These are phyloP conservation scores for Solenopsis invicta DNA, from an alignment of 1,140 invertebrate species.

Conservation along the genomic window DNA sequence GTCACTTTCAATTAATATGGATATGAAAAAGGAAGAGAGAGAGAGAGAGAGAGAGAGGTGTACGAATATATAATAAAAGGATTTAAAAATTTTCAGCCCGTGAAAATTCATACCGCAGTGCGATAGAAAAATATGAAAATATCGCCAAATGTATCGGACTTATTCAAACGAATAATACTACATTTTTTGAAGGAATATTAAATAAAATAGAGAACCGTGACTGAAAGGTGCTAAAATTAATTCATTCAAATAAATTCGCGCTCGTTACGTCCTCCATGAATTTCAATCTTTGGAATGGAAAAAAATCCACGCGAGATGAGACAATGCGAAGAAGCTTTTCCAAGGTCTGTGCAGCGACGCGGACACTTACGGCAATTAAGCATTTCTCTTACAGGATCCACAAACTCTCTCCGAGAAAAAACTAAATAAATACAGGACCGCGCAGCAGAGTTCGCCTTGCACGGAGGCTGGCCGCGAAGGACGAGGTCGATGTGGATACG, in stretches of 20 bases:
- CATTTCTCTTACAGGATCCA: slow-evolving; percentile 68
- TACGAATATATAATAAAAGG: slow-evolving; percentile 23
- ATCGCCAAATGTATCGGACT: slow-evolving; percentile 27
- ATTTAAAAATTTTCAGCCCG: slow-evolving; percentile 24
- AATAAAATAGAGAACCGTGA: slow-evolving; percentile 5
- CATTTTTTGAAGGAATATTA: slow-evolving; percentile 20
- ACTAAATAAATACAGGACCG: slow-evolving; percentile 76
- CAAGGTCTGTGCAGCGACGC: slow-evolving; percentile 60
- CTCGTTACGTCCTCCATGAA: background rate
- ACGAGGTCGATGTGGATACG: slow-evolving; percentile 61
- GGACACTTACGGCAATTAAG: slow-evolving; percentile 76
- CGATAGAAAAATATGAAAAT: slow-evolving; percentile 33
- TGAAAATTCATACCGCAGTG: slow-evolving; percentile 25
- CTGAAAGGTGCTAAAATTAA: slow-evolving; percentile 18
- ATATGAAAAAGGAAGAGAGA: slow-evolving; percentile 24
- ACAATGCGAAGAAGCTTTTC: slow-evolving; percentile 52
- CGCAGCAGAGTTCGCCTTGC: slow-evolving; percentile 16
- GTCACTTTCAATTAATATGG: slow-evolving; percentile 46
- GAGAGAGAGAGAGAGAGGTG: background rate
- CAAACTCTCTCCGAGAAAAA: slow-evolving; percentile 71
- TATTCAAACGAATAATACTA: slow-evolving; percentile 44
- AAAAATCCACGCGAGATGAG: slow-evolving; percentile 49
- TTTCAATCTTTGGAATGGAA: slow-evolving; percentile 12
- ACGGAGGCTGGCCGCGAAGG: slow-evolving; percentile 53
- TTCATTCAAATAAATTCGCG: slow-evolving; percentile 11